Percentiles rank a stretch among this genome's conserved stretches.
These are phyloP conservation scores for Gambusia yucatana DNA, from an alignment of 2,797 vertebrate genomes.

Conservation along the genomic window DNA sequence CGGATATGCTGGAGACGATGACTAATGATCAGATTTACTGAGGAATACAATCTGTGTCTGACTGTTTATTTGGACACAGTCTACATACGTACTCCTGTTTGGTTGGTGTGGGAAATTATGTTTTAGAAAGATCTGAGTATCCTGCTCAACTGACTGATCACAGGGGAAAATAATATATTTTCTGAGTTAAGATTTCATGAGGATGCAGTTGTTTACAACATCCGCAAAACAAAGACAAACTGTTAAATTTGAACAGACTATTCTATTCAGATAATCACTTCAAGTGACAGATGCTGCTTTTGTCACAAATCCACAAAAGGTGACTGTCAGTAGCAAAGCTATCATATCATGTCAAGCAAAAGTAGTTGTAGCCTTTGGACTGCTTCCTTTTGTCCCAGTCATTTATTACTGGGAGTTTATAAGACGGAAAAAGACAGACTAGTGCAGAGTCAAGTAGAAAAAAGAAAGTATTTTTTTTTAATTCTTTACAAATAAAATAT, in stretches of 20 bases:
- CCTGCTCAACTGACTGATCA: constrained; percentile 25
- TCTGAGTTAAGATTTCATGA: constrained; percentile 7
- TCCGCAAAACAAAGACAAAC: constrained; percentile 38
- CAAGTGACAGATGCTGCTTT: not conserved
- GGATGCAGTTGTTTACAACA: constrained; percentile 19
- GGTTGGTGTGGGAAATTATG: constrained; percentile 34
- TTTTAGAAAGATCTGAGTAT: constrained; percentile 25
- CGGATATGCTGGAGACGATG: constrained; percentile 69
- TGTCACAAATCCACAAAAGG: constrained; percentile 29
- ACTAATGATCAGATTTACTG: constrained; percentile 67
- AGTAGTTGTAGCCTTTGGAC: constrained; percentile 16
- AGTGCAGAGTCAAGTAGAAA: not conserved
- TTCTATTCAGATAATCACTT: constrained; percentile 21
- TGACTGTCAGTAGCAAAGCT: constrained; percentile 3
- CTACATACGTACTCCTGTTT: constrained; percentile 36
- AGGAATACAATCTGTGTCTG: constrained; percentile 48
- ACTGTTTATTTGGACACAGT: constrained; percentile 32
- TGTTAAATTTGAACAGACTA: constrained; percentile 20
- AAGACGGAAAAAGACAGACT: not conserved
- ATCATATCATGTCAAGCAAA: constrained; percentile 2
- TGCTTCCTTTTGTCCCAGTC: constrained; percentile 12
- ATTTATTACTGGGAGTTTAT: not conserved
- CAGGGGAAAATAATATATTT: not conserved
- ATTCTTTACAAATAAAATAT: not conserved
- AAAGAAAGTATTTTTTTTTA: not conserved